Evolutionary conservation across 2,113 vertebrate species (phyloP).

Genomic region (Myotis yumanensis): DNA sequence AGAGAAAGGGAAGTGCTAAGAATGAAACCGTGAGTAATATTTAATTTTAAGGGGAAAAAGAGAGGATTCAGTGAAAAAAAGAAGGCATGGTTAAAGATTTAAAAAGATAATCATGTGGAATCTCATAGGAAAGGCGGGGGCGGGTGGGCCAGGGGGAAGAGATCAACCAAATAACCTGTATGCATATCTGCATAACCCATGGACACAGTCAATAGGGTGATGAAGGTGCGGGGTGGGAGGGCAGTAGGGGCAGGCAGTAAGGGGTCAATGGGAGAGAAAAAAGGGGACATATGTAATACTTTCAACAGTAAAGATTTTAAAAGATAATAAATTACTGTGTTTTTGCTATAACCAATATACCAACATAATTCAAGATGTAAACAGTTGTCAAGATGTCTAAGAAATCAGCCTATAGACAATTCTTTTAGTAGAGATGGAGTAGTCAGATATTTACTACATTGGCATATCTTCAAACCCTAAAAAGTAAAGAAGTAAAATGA

Average conservation of each 20-base stretch:
- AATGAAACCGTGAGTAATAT: not conserved
- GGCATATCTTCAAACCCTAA: not conserved
- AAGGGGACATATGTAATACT: too few species aligned
- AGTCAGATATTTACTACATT: not conserved
- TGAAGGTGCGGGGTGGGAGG: too few species aligned
- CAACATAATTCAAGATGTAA: constrained; percentile 2
- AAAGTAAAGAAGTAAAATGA: not conserved
- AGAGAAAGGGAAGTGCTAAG: not conserved
- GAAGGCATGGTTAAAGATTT: not conserved
- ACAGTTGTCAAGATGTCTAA: not conserved
- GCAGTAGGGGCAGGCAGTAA: too few species aligned
- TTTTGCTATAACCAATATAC: not conserved
- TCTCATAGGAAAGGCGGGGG: too few species aligned
- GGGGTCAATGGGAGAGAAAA: too few species aligned
- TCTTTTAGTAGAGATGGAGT: not conserved
- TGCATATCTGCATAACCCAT: too few species aligned
- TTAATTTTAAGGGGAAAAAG: not conserved
- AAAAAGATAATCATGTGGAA: not conserved
- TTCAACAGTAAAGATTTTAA: not conserved
- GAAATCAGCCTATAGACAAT: not conserved
- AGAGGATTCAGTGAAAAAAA: not conserved
- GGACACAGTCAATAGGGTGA: too few species aligned
- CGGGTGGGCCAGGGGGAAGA: too few species aligned
- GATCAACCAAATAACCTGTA: too few species aligned
- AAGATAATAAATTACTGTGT: not conserved